phyloP scores from a whole-genome alignment of 92 coral and sea anemone species.

The Pocillopora meandrina region DNA sequence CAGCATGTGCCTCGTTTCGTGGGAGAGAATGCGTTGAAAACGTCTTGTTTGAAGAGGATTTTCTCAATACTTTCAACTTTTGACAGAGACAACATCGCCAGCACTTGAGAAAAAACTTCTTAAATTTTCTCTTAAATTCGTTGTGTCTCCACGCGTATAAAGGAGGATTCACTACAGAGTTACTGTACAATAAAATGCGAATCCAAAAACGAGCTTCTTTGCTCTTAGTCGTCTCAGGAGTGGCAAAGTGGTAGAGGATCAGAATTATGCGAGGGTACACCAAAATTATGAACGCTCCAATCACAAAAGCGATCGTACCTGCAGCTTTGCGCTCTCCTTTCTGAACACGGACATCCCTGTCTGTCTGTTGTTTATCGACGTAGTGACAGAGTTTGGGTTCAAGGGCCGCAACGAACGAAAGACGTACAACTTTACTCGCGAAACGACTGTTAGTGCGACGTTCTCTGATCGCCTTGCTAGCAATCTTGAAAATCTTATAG shows the following conservation, averaged over 20 bases:
- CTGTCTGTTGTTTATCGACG: constrained; percentile 40
- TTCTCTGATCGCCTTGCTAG: constrained; percentile 49
- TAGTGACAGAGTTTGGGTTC: constrained; percentile 43
- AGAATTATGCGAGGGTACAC: constrained; percentile 88
- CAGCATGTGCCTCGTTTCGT: not conserved
- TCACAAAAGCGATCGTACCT: constrained; percentile 88
- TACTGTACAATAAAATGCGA: constrained; percentile 76
- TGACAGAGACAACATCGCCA: constrained; percentile 44
- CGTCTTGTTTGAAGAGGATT: not conserved
- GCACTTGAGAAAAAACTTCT: constrained; percentile 52
- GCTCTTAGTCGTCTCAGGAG: constrained; percentile 51
- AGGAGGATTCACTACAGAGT: constrained; percentile 80
- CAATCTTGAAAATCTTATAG: constrained; percentile 77
- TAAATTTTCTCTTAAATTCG: constrained; percentile 76
- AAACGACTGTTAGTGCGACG: constrained; percentile 20
- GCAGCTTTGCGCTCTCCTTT: constrained; percentile 88
- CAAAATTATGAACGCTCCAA: constrained; percentile 75
- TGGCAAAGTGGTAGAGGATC: constrained; percentile 76
- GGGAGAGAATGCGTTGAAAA: not conserved
- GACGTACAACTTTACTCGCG: constrained; percentile 47
- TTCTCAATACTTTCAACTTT: constrained; percentile 3
- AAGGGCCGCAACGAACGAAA: constrained; percentile 35
- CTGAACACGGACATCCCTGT: constrained; percentile 38
- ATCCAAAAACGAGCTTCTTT: constrained; percentile 84
- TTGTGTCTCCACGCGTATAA: constrained; percentile 83